Conservation (phyloP, 2,113 vertebrate species). For the Elachura formosa region DNA sequence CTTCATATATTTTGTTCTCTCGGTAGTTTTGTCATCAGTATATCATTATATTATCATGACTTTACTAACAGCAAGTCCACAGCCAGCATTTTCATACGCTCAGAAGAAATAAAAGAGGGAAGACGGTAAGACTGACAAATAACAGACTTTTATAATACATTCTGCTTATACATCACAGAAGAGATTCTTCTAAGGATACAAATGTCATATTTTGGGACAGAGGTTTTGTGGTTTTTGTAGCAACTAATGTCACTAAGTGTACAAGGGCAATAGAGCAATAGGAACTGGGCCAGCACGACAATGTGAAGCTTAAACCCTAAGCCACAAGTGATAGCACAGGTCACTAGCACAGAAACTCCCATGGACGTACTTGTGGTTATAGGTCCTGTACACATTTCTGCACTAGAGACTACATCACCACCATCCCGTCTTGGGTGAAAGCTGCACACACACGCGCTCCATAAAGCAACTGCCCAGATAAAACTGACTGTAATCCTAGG, state of each 20-base stretch:
- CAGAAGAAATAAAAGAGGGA: neutral
- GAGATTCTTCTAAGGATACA: neutral
- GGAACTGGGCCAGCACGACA: fast-evolving
- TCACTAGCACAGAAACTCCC: neutral
- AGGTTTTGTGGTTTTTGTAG: neutral
- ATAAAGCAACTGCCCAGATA: fast-evolving
- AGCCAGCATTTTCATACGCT: neutral
- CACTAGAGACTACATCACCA: neutral
- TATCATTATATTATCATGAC: neutral
- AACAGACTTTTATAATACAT: neutral
- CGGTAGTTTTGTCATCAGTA: neutral
- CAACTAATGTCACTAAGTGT: neutral
- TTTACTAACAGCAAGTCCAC: neutral
- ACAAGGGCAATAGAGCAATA: fast-evolving
- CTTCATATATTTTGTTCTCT: neutral
- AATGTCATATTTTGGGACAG: neutral
- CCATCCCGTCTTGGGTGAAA: neutral
- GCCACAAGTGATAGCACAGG: fast-evolving
- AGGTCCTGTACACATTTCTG: neutral
- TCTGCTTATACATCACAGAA: neutral
- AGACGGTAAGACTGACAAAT: neutral
- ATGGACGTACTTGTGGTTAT: fast-evolving
- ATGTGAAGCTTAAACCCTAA: too few species aligned
- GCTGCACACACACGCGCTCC: neutral
- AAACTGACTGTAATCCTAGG: fast-evolving